Evolutionary conservation across 2,888 invertebrate species (phyloP), one percentile per base, ranked within the genome.

Genomic region (Aromia moschata): DNA sequence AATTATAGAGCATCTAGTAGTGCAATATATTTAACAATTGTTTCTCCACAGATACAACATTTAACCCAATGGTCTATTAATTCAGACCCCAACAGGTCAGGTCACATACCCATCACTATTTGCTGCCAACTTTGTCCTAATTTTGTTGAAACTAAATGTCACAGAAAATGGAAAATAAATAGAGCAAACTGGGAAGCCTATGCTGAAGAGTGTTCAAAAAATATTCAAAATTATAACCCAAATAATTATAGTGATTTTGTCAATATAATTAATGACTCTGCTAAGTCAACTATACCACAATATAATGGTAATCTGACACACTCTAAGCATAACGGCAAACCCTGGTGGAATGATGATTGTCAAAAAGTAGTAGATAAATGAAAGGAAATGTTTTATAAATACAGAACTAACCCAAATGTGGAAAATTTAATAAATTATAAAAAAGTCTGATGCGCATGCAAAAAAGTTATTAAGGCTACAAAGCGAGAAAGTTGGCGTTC

Each of bases 21-120:
- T 5, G 41, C 49, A 7, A 56, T 56, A 20, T 49, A 56, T 9
- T 20, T 56, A 1, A 43, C 49, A 16, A 33, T 56, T n/a, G 43
- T 43, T 20, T 43, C 49, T 15, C 36, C 41, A 16, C 16, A 49
- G 14, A 25, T 57, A 25, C 5, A 9, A 2, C 37, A 43, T 10
- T 4, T 30, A 0, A 12, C 36, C 4, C 7, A 18, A 16, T 43
- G 43, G 56, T n/a, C 5, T 16, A 47, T 33, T 2, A 1, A 43
- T 9, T 2, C 31, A 10, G 56, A 56, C 16, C 33, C 41, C 10
- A 31, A 31, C 18, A 49, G 43, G 10, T 55, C 49, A 5, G 46
- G 43, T 37, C 47, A 47, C 18, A 1, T 40, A n/a, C 54, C 45
- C 1, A 54, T 54, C 10, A 20, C 18, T n/a, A n/a, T 43, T 2